Evolutionary conservation across 92 coral and sea anemone species (phyloP).

Genomic region (Plumapathes pennacea): DNA sequence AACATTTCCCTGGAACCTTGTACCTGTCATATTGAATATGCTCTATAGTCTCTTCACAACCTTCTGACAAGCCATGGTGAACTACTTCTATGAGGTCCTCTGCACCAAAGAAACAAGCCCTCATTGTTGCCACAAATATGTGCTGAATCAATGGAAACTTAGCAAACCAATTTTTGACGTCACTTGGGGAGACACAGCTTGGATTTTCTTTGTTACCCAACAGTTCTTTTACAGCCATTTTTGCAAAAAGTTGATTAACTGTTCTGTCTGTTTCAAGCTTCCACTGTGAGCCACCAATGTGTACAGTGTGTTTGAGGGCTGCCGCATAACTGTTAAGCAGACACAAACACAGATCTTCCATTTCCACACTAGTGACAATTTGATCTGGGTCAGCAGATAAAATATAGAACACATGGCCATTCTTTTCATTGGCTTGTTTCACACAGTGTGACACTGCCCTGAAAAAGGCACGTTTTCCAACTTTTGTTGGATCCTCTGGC

Average conservation of each 20-base stretch:
- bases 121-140: constrained; percentile 74
- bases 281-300: constrained; percentile 63
- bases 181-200: constrained; percentile 49
- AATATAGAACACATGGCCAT: constrained; percentile 59
- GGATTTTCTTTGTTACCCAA: constrained; percentile 56
- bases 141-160: constrained; percentile 72
- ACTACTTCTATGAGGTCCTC: constrained; percentile 72
- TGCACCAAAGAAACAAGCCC: constrained; percentile 76
- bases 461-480: constrained; percentile 68
- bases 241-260: constrained; percentile 68
- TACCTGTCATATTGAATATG: constrained; percentile 85
- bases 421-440: constrained; percentile 58
- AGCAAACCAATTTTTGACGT: constrained; percentile 65
- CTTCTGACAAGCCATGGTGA: constrained; percentile 83
- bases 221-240: constrained; percentile 59
- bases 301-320: constrained; percentile 74
- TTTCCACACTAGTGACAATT: constrained; percentile 46
- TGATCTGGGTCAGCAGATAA: constrained; percentile 70
- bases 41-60: constrained; percentile 83
- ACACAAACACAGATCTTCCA: constrained; percentile 42
- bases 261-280: constrained; percentile 44
- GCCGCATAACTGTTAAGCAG: constrained; percentile 62
- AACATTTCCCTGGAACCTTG: background rate
- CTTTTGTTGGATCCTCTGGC: constrained; percentile 30
- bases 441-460: constrained; percentile 61